Evolutionary conservation across 2,888 invertebrate genomes (phyloP).

Genomic region (Tanypteryx hageni): DNA sequence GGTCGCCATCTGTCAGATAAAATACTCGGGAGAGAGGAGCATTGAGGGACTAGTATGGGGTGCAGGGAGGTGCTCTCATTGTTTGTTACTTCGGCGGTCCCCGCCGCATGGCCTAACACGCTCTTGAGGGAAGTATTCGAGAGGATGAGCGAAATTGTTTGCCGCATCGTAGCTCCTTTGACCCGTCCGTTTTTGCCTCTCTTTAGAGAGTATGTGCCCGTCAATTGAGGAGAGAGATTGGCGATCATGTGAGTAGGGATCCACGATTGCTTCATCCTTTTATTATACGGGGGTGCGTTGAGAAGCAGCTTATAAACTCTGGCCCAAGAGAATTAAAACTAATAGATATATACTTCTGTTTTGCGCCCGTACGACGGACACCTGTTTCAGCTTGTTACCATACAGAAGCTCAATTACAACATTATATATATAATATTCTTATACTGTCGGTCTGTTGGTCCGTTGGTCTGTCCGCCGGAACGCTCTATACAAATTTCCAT

Average conservation of each 20-base stretch:
- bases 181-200: background rate
- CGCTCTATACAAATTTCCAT: too few species aligned
- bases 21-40: background rate
- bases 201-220: background rate
- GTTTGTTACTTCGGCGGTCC: background rate
- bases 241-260: background rate
- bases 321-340: background rate
- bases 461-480: too few species aligned
- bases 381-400: too few species aligned
- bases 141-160: background rate
- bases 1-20: too few species aligned
- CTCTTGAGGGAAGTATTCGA: background rate
- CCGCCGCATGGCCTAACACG: background rate
- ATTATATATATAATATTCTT: too few species aligned
- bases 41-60: background rate
- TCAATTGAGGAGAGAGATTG: conserved; percentile 12
- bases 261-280: background rate
- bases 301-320: background rate
- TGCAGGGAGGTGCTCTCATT: background rate
- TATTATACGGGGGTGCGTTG: background rate
- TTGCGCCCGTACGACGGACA: background rate
- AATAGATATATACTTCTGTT: background rate
- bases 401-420: too few species aligned
- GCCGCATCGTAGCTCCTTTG: background rate
- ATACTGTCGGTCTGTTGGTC: too few species aligned